These are phyloP conservation scores for Polydrusus tereticollis DNA, from an alignment of 2,888 invertebrate species.

Conservation along the genomic window DNA sequence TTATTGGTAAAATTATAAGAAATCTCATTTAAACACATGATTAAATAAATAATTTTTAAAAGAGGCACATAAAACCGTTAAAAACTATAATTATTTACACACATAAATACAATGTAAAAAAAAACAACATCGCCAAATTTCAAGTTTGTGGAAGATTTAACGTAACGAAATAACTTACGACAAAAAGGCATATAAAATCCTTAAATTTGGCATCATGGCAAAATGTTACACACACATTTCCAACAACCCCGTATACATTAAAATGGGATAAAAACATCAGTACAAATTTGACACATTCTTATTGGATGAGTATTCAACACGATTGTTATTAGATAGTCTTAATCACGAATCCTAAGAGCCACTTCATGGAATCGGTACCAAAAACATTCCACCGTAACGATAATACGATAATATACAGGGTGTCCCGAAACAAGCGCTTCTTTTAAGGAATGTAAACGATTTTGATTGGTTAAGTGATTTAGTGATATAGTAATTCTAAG, in stretches of 20 bases:
- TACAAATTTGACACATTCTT: constrained; percentile 39
- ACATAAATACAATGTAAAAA: too few species aligned
- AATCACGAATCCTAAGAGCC: background rate
- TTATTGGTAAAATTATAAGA: too few species aligned
- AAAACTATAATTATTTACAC: too few species aligned
- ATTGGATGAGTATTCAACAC: constrained; percentile 49
- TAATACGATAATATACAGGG: background rate
- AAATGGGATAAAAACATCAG: constrained; percentile 10
- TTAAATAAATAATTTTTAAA: too few species aligned
- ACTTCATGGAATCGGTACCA: background rate
- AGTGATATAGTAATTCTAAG: too few species aligned
- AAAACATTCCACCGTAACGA: background rate
- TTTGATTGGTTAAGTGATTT: background rate
- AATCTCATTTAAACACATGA: too few species aligned
- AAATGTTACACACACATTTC: background rate
- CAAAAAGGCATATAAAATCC: too few species aligned
- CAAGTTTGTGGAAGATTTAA: too few species aligned
- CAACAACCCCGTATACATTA: constrained; percentile 16
- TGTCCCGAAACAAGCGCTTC: background rate
- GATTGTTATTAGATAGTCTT: background rate
- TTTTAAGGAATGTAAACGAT: background rate
- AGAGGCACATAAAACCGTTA: too few species aligned
- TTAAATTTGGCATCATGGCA: too few species aligned
- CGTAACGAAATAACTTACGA: too few species aligned
- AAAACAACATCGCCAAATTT: too few species aligned